phyloP scores from a whole-genome alignment of 1,140 invertebrate species.

The Nephila pilipes region DNA sequence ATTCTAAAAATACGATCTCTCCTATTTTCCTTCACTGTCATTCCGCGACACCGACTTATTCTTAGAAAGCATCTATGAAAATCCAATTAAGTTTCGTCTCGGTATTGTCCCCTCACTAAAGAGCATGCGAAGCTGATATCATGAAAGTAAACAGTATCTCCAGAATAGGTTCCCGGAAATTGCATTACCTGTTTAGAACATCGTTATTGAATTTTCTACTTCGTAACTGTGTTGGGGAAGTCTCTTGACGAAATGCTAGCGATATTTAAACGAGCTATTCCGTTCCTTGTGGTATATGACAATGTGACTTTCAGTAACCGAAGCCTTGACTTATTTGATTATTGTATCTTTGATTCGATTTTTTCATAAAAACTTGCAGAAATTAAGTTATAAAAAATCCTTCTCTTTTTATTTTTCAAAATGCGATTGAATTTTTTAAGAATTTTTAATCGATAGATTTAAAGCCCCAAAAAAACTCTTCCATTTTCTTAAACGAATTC shows the following conservation, averaged over 20 bases:
- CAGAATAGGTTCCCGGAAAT: neutral
- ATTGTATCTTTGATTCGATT: neutral
- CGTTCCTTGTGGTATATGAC: neutral
- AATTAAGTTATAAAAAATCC: too few species aligned
- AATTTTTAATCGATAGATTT: too few species aligned
- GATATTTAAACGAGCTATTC: neutral
- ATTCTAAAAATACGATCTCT: neutral
- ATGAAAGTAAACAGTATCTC: neutral
- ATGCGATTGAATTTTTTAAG: too few species aligned
- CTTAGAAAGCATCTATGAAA: neutral
- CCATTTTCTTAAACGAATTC: too few species aligned
- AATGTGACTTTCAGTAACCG: neutral
- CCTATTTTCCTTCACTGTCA: neutral
- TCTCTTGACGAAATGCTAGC: neutral
- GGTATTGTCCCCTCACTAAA: neutral
- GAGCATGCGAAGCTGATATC: neutral
- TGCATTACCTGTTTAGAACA: neutral
- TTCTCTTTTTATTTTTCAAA: too few species aligned
- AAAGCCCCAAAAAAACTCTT: too few species aligned
- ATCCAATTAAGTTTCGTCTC: slow-evolving; percentile 2
- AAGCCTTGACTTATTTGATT: neutral
- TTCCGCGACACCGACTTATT: neutral
- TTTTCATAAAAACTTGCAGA: too few species aligned
- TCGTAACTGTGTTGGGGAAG: neutral
- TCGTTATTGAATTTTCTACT: neutral